phyloP scores from a whole-genome alignment of 2,888 invertebrate species.

The Microdon myrmicae region DNA sequence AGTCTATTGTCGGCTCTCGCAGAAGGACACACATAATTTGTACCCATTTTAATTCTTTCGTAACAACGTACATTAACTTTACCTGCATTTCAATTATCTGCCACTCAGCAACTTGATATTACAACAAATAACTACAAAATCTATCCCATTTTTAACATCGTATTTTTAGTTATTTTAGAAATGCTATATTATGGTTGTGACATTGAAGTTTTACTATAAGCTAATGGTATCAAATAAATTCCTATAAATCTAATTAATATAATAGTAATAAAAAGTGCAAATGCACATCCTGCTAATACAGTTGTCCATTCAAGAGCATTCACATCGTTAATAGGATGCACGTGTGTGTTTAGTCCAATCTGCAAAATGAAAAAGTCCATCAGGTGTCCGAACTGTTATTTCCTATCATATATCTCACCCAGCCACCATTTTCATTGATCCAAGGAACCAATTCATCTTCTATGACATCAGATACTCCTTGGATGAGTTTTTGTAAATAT shows the following conservation, averaged over 20 bases:
- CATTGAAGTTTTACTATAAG: slow-evolving; percentile 10
- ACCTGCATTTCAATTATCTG: too few species aligned
- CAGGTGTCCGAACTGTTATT: background rate
- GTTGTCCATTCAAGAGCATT: slow-evolving; percentile 65
- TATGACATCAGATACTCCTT: slow-evolving; percentile 78
- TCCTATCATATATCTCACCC: slow-evolving; percentile 75
- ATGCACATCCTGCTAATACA: slow-evolving; percentile 60
- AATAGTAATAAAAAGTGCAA: slow-evolving; percentile 62
- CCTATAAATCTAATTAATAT: slow-evolving; percentile 61
- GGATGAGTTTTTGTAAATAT: slow-evolving; percentile 79
- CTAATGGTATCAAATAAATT: slow-evolving; percentile 47
- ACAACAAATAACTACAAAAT: too few species aligned
- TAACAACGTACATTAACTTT: too few species aligned
- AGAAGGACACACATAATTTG: too few species aligned
- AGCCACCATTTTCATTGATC: slow-evolving; percentile 87
- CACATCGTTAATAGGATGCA: slow-evolving; percentile 60
- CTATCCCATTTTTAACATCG: too few species aligned
- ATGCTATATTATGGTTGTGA: background rate
- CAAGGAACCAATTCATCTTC: slow-evolving; percentile 78
- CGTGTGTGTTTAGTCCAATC: slow-evolving; percentile 64
- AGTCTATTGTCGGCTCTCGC: too few species aligned
- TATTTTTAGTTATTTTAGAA: background rate
- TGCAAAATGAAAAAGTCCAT: slow-evolving; percentile 35
- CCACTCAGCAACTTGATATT: too few species aligned
- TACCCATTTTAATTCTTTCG: too few species aligned